A percentile compares a stretch with the other conserved stretches of the same genome.
Conservation (phyloP, 2,888 invertebrate genomes). For the Apoderus coryli region DNA sequence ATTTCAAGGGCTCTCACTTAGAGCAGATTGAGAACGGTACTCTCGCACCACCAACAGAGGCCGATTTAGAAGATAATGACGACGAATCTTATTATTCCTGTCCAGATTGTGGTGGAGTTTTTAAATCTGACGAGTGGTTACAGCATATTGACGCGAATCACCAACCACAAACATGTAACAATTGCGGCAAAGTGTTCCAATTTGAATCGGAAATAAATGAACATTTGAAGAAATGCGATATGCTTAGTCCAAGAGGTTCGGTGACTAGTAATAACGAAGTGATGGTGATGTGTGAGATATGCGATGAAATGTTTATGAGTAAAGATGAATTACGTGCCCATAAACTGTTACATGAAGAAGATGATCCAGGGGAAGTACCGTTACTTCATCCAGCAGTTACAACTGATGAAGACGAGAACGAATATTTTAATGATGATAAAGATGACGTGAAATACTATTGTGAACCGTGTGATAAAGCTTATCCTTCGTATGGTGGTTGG, state of each 20-base stretch:
- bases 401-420: too few relatives aligned
- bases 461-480: conserved; percentile 39
- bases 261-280: too few relatives aligned
- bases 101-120: conserved; percentile 45
- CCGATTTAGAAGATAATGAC: conserved; percentile 31
- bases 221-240: conserved; percentile 45
- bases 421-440: too few relatives aligned
- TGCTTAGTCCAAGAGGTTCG: conserved; percentile 36
- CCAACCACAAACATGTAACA: conserved; percentile 42
- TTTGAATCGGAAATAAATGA: conserved; percentile 46
- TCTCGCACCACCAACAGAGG: conserved; percentile 5
- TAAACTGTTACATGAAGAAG: conserved; percentile 23
- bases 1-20: conserved; percentile 36
- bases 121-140: conserved; percentile 41
- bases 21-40: conserved; percentile 19
- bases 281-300: conserved; percentile 42
- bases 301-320: conserved; percentile 43
- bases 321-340: conserved; percentile 26
- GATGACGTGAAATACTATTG: conserved; percentile 39
- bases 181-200: conserved; percentile 47
- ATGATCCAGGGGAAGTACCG: conserved; percentile 7
- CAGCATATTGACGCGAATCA: conserved; percentile 40
- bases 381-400: conserved; percentile 30
- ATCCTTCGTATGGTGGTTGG: conserved; percentile 24
- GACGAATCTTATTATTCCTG: conserved; percentile 44